These are phyloP conservation scores for Heterochromis multidens DNA, from an alignment of 2,113 vertebrate species.

Conservation along the genomic window DNA sequence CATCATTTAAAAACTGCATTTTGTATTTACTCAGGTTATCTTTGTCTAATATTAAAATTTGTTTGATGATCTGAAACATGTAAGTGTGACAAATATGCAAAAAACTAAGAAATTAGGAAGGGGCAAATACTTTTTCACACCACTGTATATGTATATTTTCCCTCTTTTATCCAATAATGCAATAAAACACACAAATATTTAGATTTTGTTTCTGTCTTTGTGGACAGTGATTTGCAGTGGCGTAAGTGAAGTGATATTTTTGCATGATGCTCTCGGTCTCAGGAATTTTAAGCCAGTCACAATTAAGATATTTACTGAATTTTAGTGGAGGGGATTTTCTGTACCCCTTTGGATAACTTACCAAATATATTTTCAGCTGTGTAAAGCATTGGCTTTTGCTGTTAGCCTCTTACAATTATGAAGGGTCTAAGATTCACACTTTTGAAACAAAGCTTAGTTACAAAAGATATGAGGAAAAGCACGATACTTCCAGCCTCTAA, in stretches of 20 bases:
- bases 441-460: too few species aligned
- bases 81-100: too few species aligned
- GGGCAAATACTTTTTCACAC: too few species aligned
- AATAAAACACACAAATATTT: not conserved
- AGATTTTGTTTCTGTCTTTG: not conserved
- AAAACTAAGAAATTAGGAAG: too few species aligned
- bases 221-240: not conserved
- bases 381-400: not conserved
- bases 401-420: fast-evolving
- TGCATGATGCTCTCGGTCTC: not conserved
- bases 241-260: not conserved
- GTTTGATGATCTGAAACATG: too few species aligned
- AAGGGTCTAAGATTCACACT: too few species aligned
- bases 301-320: not conserved
- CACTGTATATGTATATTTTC: not conserved
- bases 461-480: not conserved
- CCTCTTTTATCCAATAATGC: not conserved
- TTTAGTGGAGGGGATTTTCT: not conserved
- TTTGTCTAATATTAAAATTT: too few species aligned
- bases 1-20: too few species aligned
- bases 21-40: too few species aligned
- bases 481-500: not conserved
- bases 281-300: not conserved
- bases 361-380: not conserved
- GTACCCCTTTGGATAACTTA: not conserved